phyloP scores from a whole-genome alignment of 2,888 invertebrate genomes.

The Drosophila anceps region DNA sequence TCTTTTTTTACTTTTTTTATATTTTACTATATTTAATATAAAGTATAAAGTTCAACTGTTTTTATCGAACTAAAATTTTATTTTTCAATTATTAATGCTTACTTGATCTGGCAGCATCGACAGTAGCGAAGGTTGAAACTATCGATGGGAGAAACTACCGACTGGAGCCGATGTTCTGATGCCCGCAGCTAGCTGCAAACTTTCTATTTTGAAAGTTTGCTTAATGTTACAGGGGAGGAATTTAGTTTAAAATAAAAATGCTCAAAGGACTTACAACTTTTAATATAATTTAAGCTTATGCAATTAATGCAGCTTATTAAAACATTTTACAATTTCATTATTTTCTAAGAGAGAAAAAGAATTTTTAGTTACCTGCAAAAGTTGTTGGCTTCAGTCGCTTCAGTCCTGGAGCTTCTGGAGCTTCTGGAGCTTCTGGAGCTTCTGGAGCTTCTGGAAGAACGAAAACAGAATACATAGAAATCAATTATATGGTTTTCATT shows the following conservation, averaged over 20 bases:
- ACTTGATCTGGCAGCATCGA: no score
- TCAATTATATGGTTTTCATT: slow-evolving; percentile 54
- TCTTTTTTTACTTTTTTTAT: no score
- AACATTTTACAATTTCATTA: not conserved
- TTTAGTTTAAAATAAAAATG: not conserved
- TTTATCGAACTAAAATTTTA: no score
- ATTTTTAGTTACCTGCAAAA: slow-evolving; percentile 16
- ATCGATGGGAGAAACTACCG: no score
- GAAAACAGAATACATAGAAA: slow-evolving; percentile 36
- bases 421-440: slow-evolving; percentile 15
- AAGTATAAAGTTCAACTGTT: no score
- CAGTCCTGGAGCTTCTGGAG: slow-evolving; percentile 4
- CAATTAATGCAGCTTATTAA: slow-evolving; percentile 1
- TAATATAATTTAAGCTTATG: not conserved
- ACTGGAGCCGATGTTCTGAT: no score
- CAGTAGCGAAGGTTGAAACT: no score
- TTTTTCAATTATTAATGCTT: no score
- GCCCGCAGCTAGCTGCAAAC: no score
- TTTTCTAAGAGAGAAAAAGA: not conserved
- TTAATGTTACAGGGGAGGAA: no score
- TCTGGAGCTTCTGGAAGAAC: slow-evolving; percentile 5
- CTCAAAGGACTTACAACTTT: not conserved
- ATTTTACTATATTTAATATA: no score
- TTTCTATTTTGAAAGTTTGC: no score
- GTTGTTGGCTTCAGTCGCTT: not conserved